Conservation (phyloP, 2,797 vertebrate species). For the Acanthurus tractus region DNA sequence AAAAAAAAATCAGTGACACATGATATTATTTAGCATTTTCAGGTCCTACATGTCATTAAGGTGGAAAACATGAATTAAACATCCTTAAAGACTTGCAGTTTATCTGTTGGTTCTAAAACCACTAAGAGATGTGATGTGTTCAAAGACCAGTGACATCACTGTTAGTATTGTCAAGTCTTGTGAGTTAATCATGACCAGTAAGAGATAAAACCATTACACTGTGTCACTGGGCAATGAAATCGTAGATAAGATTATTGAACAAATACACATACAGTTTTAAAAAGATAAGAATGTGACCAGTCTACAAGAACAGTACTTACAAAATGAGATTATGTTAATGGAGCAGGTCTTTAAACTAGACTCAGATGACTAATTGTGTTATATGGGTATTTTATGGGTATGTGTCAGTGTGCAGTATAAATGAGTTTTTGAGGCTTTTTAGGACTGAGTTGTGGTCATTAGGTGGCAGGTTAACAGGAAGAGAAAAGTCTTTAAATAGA, state of each 20-base stretch:
- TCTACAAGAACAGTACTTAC: neutral
- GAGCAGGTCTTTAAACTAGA: conserved; percentile 21
- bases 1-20: neutral
- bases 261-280: neutral
- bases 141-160: conserved; percentile 15
- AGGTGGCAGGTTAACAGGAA: conserved; percentile 43
- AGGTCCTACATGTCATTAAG: neutral
- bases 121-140: conserved; percentile 3
- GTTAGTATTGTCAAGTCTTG: conserved; percentile 2
- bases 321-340: conserved; percentile 5
- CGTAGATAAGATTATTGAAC: neutral
- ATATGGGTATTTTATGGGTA: conserved; percentile 31
- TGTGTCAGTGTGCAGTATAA: conserved; percentile 19
- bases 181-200: neutral
- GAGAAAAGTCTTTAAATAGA: conserved; percentile 12
- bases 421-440: conserved; percentile 29
- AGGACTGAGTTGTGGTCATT: conserved; percentile 14
- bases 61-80: neutral
- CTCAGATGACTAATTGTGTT: conserved; percentile 31
- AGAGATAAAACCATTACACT: neutral
- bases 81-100: neutral
- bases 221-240: neutral
- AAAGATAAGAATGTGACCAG: no score
- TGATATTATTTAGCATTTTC: neutral
- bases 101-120: conserved; percentile 7